These are phyloP conservation scores for Echinometra lucunter DNA, from an alignment of 53 echinoderm and acorn worm species.

Conservation along the genomic window DNA sequence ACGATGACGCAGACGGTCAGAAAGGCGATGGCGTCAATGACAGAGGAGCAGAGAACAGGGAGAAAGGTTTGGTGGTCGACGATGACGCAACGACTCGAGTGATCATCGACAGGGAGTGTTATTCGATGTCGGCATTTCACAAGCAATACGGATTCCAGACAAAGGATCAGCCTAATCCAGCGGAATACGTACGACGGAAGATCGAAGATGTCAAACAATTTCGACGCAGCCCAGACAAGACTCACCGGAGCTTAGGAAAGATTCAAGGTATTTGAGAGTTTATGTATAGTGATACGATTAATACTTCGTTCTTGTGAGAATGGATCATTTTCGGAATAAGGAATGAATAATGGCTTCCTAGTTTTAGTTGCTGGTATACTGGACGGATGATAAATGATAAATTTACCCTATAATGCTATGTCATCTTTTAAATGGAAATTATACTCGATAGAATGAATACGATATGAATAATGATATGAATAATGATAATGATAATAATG, in stretches of 20 bases:
- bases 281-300: background rate
- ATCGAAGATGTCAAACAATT: conserved; percentile 13
- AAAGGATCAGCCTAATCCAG: background rate
- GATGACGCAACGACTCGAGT: background rate
- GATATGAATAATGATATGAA: no score
- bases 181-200: background rate
- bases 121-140: conserved; percentile 38
- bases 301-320: no score
- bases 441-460: no score
- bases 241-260: background rate
- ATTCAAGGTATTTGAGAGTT: background rate
- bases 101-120: conserved; percentile 11
- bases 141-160: conserved; percentile 29
- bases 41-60: background rate
- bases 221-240: conserved; percentile 21
- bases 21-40: background rate
- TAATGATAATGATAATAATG: no score
- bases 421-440: no score
- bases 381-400: no score
- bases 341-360: no score
- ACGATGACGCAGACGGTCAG: background rate
- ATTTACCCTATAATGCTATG: no score
- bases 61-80: background rate
- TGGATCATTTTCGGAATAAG: no score
- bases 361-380: no score